Evolutionary conservation across 2,888 invertebrate genomes (phyloP), one percentile per base, ranked within the genome.

Genomic region (Parnassius orleans): DNA sequence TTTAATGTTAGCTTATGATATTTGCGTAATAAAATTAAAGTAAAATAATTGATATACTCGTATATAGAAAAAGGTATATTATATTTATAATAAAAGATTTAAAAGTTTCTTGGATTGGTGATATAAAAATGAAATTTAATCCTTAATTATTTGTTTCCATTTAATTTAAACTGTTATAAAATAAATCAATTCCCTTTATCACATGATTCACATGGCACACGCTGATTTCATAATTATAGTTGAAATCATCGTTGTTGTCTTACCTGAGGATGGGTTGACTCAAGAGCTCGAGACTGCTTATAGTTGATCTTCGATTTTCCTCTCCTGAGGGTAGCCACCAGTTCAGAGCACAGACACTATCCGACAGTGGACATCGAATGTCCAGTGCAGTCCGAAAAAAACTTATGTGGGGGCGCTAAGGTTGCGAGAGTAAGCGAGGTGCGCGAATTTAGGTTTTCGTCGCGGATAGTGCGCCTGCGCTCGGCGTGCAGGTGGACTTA

Each of bases 281-380:
- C 33, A 5, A 7, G 33, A 33, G 33, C 33, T 33, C 33, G 7
- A 33, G 0, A 33, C 33, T 72, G 73, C 73, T 76, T 72, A 69
- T 66, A 46, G 67, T 65, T 66, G 75, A 74, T 71, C 72, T 71
- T 66, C 58, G 69, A 68, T 72, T 70, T 72, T 76, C 75, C 68
- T 72, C 69, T 72, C 73, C 72, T 74, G 77, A 72, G 69, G 73
- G 65, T 69, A 74, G 74, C 71, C 69, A 70, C 78, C 77, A 77
- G 78, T 74, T 72, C 70, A 78, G 72, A 78, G 75, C 89, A 88
- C 90, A 82, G 78, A 80, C 90, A 90, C 89, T 82, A 80, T 71
- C 73, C 72, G 77, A 71, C 67, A 71, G 71, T 69, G 76, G 79
- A 81, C 79, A 76, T 76, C 74, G 74, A 76, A 69, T 72, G 76